These are phyloP conservation scores for Fratercula arctica DNA, from an alignment of 2,797 vertebrate species.

Conservation along the genomic window DNA sequence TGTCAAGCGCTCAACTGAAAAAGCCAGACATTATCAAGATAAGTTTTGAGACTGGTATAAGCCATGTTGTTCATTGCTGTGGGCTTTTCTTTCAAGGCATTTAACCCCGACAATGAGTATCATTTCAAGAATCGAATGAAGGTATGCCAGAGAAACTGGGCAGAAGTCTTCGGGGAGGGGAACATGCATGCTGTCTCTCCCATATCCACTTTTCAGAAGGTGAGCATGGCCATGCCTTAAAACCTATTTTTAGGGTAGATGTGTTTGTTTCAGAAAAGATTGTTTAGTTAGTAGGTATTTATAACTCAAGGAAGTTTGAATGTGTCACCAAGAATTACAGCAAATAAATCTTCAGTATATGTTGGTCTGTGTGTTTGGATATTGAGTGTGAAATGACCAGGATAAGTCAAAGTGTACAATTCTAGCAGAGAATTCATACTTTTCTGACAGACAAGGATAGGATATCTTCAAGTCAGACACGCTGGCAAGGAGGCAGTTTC, in stretches of 20 bases:
- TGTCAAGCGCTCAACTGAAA: not conserved
- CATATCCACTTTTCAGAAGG: conserved; percentile 92
- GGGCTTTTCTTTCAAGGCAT: conserved; percentile 82
- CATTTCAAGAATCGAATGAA: conserved; percentile 99
- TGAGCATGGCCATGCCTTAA: conserved; percentile 2
- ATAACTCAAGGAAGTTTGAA: not conserved
- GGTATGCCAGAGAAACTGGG: conserved; percentile 95
- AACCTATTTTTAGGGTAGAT: not conserved
- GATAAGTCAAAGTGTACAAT: not conserved
- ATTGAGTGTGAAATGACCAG: not conserved
- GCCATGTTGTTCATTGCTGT: not conserved
- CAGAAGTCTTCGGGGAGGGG: conserved; percentile 95
- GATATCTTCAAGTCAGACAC: not conserved
- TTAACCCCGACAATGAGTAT: conserved; percentile 98
- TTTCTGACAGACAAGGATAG: not conserved
- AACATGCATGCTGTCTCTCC: conserved; percentile 95
- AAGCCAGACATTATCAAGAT: not conserved
- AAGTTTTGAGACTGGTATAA: not conserved
- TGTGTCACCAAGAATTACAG: not conserved
- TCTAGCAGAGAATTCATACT: not conserved
- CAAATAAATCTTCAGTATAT: not conserved
- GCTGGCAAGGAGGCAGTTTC: not conserved
- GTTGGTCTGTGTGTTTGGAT: not conserved
- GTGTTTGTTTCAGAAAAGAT: not conserved
- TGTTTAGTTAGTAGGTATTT: not conserved